Conservation (phyloP, 1,140 invertebrate species). For the Heliothis virescens region DNA sequence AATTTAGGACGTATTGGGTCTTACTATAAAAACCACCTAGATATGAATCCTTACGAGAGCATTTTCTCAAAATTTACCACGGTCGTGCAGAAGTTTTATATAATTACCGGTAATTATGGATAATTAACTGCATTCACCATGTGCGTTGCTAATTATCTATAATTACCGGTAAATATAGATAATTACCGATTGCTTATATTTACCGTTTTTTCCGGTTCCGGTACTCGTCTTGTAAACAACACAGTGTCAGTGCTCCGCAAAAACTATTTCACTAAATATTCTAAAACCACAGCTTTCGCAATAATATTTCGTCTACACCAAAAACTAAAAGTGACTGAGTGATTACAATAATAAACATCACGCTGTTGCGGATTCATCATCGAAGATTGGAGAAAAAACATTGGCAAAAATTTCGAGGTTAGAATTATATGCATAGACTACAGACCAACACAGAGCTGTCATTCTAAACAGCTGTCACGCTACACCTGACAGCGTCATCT, state of each 20-base stretch:
- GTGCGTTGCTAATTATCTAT: no score
- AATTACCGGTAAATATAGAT: no score
- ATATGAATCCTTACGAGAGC: no score
- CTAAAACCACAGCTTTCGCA: background rate
- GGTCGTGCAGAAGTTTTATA: no score
- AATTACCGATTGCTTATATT: no score
- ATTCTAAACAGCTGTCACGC: background rate
- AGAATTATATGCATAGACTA: background rate
- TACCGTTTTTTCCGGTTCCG: background rate
- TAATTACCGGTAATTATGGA: no score
- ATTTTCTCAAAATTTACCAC: no score
- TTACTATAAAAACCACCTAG: no score
- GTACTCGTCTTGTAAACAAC: background rate
- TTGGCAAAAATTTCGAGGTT: background rate
- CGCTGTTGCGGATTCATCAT: background rate
- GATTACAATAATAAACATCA: background rate
- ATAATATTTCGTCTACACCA: background rate
- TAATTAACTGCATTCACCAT: no score
- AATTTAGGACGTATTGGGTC: no score
- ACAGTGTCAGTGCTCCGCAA: background rate
- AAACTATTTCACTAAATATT: no score
- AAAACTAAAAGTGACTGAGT: background rate
- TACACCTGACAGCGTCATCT: background rate
- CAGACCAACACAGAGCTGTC: background rate
- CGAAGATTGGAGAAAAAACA: background rate